A percentile compares a stretch with the other conserved stretches of the same genome.
phyloP scores from a whole-genome alignment of 2,113 vertebrate genomes.

The Numida meleagris region DNA sequence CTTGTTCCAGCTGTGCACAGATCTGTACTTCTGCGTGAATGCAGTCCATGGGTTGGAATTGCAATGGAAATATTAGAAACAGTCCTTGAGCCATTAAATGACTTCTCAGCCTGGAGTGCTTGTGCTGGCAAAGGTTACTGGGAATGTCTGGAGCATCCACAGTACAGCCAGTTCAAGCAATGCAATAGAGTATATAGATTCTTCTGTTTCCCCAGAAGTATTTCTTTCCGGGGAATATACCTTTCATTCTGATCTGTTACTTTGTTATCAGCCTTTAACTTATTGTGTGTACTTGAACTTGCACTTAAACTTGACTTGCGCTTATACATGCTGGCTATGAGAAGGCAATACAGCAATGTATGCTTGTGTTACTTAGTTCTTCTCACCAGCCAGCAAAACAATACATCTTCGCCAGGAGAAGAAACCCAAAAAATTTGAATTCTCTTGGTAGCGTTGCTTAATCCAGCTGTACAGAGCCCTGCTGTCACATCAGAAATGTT shows the following conservation, averaged over 20 bases:
- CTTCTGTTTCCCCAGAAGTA: background rate
- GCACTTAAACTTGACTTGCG: too few species aligned
- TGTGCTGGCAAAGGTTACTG: background rate
- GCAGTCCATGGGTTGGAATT: accelerated
- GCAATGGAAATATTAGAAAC: background rate
- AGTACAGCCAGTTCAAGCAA: background rate
- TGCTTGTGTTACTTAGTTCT: background rate
- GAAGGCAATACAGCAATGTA: background rate
- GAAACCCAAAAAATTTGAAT: background rate
- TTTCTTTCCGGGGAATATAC: background rate
- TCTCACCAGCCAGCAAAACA: background rate
- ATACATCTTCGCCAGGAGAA: background rate
- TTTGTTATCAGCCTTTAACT: background rate
- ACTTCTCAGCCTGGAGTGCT: background rate
- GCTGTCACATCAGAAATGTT: background rate
- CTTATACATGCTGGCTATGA: background rate
- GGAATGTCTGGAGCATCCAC: background rate
- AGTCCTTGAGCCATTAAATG: background rate
- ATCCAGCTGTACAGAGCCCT: background rate
- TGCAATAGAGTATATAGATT: background rate
- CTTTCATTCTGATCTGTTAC: background rate
- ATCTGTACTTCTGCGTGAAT: background rate
- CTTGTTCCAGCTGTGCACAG: background rate
- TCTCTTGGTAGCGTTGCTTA: background rate
- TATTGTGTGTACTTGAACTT: background rate